These are phyloP conservation scores for Sandelia bainsii DNA, from an alignment of 2,797 vertebrate species.

Conservation along the genomic window DNA sequence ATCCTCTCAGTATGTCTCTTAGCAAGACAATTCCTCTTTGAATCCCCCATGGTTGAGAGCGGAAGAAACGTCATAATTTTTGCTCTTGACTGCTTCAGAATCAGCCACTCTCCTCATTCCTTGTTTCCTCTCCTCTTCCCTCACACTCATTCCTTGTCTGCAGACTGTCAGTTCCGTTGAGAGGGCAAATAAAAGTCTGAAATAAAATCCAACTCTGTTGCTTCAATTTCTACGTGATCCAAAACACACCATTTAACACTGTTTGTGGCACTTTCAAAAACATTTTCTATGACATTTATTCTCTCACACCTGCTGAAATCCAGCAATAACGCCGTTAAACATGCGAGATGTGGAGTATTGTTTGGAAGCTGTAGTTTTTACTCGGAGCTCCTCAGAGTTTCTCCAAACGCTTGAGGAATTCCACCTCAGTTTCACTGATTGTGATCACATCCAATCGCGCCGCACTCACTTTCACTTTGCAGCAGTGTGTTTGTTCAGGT, in stretches of 20 bases:
- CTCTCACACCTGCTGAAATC: constrained; percentile 64
- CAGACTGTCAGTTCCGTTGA: constrained; percentile 29
- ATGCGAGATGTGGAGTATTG: constrained; percentile 58
- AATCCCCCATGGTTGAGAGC: constrained; percentile 55
- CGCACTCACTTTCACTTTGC: constrained; percentile 65
- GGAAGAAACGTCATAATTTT: constrained; percentile 60
- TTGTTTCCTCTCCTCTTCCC: not conserved
- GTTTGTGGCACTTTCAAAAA: constrained; percentile 40
- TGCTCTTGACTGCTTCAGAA: constrained; percentile 28
- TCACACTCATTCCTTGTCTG: constrained; percentile 3
- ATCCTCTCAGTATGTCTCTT: constrained; percentile 76
- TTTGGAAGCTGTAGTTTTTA: constrained; percentile 41
- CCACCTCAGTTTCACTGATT: constrained; percentile 41
- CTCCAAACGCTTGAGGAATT: constrained; percentile 40
- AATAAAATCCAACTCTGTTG: constrained; percentile 38
- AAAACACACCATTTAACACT: constrained; percentile 39
- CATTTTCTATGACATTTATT: constrained; percentile 52
- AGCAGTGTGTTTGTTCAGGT: constrained; percentile 92
- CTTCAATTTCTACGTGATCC: constrained; percentile 37
- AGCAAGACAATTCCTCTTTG: constrained; percentile 69
- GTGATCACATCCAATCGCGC: not conserved
- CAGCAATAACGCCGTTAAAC: constrained; percentile 59
- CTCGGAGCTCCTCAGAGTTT: constrained; percentile 13
- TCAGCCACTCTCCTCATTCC: constrained; percentile 19
- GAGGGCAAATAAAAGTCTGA: constrained; percentile 50